phyloP scores from a whole-genome alignment of 2,113 vertebrate genomes.

The Grammomys surdaster region DNA sequence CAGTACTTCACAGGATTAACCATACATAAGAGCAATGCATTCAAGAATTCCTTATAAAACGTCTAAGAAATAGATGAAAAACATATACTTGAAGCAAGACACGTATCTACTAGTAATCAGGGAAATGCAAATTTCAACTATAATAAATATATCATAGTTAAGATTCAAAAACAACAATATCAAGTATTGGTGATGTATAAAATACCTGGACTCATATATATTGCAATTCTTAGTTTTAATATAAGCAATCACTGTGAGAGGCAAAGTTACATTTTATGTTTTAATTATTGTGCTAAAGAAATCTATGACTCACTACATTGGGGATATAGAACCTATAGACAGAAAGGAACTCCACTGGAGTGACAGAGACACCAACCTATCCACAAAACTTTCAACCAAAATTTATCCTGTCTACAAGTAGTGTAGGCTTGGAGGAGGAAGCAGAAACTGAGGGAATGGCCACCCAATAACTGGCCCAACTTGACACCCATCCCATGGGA shows the following conservation, averaged over 20 bases:
- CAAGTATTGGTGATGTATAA: background rate
- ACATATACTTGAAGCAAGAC: background rate
- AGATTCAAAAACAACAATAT: background rate
- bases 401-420: too few species aligned
- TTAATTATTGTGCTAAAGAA: background rate
- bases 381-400: too few species aligned
- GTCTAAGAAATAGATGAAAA: background rate
- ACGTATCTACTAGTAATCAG: background rate
- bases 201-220: too few species aligned
- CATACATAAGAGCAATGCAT: background rate
- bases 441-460: too few species aligned
- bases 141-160: background rate
- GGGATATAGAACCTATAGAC: too few species aligned
- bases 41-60: background rate
- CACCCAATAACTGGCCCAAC: too few species aligned
- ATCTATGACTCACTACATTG: too few species aligned
- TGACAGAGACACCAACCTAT: too few species aligned
- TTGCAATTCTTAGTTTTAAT: background rate
- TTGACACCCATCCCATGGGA: too few species aligned
- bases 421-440: too few species aligned
- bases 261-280: background rate
- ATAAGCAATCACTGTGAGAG: background rate
- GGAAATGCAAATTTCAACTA: slow-evolving; percentile 11
- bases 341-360: too few species aligned
- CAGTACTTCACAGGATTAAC: background rate